A percentile compares a stretch with the other conserved stretches of the same genome.
Evolutionary conservation across 1,140 invertebrate genomes (phyloP).

Genomic region (Leptestheria dahalacensis): DNA sequence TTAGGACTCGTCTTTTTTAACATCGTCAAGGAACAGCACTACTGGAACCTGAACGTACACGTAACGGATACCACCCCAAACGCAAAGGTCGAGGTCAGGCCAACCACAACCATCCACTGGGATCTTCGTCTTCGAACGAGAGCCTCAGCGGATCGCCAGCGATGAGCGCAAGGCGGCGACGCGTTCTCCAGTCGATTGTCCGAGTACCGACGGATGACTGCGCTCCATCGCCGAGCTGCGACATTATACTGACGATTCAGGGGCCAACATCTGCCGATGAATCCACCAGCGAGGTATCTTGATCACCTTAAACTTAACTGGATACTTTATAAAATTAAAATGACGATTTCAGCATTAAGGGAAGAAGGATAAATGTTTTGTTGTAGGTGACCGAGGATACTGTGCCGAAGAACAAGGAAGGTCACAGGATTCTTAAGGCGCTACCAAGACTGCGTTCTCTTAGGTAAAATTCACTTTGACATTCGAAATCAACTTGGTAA

Average conservation of each 20-base stretch:
- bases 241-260: conserved; percentile 4
- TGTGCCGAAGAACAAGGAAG: not conserved
- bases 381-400: not conserved
- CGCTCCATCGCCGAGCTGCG: not conserved
- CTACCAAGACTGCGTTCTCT: not conserved
- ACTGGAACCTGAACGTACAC: not conserved
- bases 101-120: not conserved
- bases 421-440: not conserved
- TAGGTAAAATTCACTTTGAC: not conserved
- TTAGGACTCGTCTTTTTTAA: no score
- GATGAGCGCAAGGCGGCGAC: no score
- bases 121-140: conserved; percentile 23
- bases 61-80: no score
- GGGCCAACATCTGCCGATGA: not conserved
- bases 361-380: not conserved
- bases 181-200: conserved; percentile 1
- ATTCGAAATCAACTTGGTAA: no score
- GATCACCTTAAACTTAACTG: no score
- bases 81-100: no score
- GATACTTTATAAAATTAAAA: no score
- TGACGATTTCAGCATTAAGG: no score
- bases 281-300: not conserved
- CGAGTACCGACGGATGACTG: not conserved
- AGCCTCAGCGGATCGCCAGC: conserved; percentile 24
- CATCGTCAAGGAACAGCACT: no score